Percentiles rank a stretch among this genome's conserved stretches.
These are phyloP conservation scores for Micronycteris hirsuta DNA, from an alignment of 2,113 vertebrate genomes.

Conservation along the genomic window DNA sequence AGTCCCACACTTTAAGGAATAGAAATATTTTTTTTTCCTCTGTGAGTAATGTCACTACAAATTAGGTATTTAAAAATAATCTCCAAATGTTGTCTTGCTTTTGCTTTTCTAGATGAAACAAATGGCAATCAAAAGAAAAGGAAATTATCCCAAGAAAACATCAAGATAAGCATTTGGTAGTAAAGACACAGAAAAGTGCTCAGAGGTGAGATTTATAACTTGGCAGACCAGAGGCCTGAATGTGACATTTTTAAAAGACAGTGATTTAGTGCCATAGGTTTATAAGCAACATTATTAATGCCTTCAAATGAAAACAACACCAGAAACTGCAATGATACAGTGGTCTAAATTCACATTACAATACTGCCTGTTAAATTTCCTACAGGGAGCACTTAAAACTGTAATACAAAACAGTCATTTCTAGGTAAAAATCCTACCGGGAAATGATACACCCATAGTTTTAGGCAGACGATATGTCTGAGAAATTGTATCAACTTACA, in stretches of 20 bases:
- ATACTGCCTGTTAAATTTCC: slow-evolving; percentile 62
- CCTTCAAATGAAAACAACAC: slow-evolving; percentile 14
- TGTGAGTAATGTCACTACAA: background rate
- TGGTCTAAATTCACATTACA: slow-evolving; percentile 44
- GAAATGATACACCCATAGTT: slow-evolving; percentile 59
- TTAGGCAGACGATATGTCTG: slow-evolving; percentile 67
- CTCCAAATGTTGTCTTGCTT: slow-evolving; percentile 50
- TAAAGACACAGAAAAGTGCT: background rate
- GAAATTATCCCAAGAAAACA: slow-evolving; percentile 8
- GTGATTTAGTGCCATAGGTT: background rate
- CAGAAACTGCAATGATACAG: slow-evolving; percentile 15
- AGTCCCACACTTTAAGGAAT: background rate
- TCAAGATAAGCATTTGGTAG: background rate
- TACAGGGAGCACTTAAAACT: slow-evolving; percentile 65
- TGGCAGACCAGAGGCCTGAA: slow-evolving; percentile 20
- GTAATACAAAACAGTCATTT: slow-evolving; percentile 69
- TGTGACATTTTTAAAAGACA: slow-evolving; percentile 44
- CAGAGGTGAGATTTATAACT: slow-evolving; percentile 13
- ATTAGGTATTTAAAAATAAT: background rate
- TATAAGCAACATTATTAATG: slow-evolving; percentile 49
- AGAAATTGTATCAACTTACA: slow-evolving; percentile 65
- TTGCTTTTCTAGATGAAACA: background rate
- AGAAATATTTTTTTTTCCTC: background rate
- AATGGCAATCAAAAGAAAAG: slow-evolving; percentile 47
- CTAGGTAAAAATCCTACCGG: slow-evolving; percentile 67